These are phyloP conservation scores for Drosophila atripex DNA, from an alignment of 2,888 invertebrate species.

Conservation along the genomic window DNA sequence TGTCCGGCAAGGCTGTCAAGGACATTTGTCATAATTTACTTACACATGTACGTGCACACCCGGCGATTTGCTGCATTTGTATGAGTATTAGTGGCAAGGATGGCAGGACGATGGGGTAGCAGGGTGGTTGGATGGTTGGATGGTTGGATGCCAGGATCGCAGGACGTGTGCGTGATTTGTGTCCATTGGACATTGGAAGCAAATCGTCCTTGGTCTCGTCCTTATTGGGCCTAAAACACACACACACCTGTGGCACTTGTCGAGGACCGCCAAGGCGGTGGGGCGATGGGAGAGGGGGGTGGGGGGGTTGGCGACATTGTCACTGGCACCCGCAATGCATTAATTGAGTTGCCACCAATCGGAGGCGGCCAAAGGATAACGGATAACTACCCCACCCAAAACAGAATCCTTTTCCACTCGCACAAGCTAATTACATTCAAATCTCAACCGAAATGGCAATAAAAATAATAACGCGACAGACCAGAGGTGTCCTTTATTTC, in stretches of 20 bases:
- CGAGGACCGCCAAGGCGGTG: slow-evolving; percentile 42
- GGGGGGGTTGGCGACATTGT: no score
- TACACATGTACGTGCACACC: slow-evolving; percentile 41
- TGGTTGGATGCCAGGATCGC: slow-evolving; percentile 1
- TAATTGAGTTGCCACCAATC: slow-evolving; percentile 69
- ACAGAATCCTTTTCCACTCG: neutral
- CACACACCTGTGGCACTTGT: slow-evolving; percentile 84
- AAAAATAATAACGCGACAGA: slow-evolving; percentile 45
- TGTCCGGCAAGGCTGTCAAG: slow-evolving; percentile 66
- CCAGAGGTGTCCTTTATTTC: slow-evolving; percentile 8
- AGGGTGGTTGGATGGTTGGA: neutral
- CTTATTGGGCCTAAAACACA: slow-evolving; percentile 51
- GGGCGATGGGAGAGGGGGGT: no score
- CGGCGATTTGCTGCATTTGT: slow-evolving; percentile 9
- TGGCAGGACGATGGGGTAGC: slow-evolving; percentile 3
- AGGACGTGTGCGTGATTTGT: slow-evolving; percentile 62
- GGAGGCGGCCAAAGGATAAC: neutral
- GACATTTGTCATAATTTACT: slow-evolving; percentile 80
- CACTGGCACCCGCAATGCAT: slow-evolving; percentile 67
- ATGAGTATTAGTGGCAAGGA: slow-evolving; percentile 11
- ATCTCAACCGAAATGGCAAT: slow-evolving; percentile 50
- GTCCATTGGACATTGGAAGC: slow-evolving; percentile 58
- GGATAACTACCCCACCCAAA: neutral
- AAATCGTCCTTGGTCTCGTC: slow-evolving; percentile 60
- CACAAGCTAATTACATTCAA: slow-evolving; percentile 25